A percentile compares a stretch with the other conserved stretches of the same genome.
Conservation (phyloP, 2,113 vertebrate genomes). For the Heterocephalus glaber region DNA sequence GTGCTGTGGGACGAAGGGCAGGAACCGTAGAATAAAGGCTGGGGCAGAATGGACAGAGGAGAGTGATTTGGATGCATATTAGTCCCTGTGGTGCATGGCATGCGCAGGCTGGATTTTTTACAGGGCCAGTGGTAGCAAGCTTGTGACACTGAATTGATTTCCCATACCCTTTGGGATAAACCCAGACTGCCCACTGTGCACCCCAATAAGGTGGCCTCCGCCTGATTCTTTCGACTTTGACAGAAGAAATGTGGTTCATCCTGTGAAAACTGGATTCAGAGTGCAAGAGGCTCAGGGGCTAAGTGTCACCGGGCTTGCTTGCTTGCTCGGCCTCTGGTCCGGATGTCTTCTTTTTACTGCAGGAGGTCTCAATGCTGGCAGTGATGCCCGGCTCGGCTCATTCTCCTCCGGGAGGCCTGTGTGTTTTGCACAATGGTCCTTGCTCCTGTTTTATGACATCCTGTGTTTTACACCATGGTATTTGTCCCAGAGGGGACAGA, state of each 20-base stretch:
- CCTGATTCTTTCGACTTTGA: conserved; percentile 36
- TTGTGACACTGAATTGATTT: neutral
- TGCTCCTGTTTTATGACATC: neutral
- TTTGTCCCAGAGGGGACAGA: neutral
- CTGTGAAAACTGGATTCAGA: conserved; percentile 26
- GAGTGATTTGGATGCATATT: neutral
- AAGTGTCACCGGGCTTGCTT: neutral
- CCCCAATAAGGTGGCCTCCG: neutral
- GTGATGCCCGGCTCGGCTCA: neutral
- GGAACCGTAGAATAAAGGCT: neutral
- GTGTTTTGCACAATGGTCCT: neutral
- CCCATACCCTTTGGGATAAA: conserved; percentile 4
- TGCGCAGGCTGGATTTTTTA: neutral
- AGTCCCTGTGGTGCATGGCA: neutral
- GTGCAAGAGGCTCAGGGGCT: neutral
- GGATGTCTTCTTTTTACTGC: neutral
- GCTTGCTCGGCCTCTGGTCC: neutral
- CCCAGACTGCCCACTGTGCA: neutral
- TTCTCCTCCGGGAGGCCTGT: neutral
- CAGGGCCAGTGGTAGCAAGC: neutral
- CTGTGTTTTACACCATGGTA: neutral
- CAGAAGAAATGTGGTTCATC: neutral
- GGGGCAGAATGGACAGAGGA: neutral
- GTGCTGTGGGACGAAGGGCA: rapidly evolving
- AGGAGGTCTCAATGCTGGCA: neutral